phyloP scores from a whole-genome alignment of 2,888 invertebrate genomes.

The Xylota segnis region DNA sequence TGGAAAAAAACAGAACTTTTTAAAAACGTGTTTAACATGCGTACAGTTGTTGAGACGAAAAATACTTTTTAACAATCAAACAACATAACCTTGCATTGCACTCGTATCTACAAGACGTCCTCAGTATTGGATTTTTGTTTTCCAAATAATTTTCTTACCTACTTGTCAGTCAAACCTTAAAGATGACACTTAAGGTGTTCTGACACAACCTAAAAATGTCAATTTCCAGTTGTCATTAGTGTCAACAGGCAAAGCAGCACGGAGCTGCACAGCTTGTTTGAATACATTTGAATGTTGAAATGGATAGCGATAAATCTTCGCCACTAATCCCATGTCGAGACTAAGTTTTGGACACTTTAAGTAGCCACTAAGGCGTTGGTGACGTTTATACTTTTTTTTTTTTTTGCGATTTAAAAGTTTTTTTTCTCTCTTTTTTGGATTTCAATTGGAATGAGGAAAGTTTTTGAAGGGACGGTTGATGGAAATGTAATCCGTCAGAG shows the following conservation, averaged over 20 bases:
- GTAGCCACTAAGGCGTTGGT: not conserved
- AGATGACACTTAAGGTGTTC: not conserved
- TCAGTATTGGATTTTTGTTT: not conserved
- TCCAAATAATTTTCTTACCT: no score
- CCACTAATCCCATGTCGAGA: constrained; percentile 4
- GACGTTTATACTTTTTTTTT: not conserved
- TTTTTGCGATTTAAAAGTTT: not conserved
- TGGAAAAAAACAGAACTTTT: not conserved
- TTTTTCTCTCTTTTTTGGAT: not conserved
- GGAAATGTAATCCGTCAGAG: not conserved
- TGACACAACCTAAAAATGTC: not conserved
- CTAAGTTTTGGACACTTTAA: not conserved
- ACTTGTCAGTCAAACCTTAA: not conserved
- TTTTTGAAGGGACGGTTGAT: not conserved
- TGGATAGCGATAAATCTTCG: constrained; percentile 8
- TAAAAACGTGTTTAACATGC: not conserved
- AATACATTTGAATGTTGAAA: constrained; percentile 9
- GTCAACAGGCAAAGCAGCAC: not conserved
- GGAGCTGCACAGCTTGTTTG: constrained; percentile 12
- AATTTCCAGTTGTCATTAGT: constrained; percentile 14
- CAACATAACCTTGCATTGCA: not conserved
- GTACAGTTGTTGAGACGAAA: not conserved
- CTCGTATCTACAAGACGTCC: not conserved
- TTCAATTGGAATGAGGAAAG: not conserved
- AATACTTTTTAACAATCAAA: not conserved